Evolutionary conservation across 1,140 invertebrate species (phyloP).

Genomic region (Oryzaephilus surinamensis): DNA sequence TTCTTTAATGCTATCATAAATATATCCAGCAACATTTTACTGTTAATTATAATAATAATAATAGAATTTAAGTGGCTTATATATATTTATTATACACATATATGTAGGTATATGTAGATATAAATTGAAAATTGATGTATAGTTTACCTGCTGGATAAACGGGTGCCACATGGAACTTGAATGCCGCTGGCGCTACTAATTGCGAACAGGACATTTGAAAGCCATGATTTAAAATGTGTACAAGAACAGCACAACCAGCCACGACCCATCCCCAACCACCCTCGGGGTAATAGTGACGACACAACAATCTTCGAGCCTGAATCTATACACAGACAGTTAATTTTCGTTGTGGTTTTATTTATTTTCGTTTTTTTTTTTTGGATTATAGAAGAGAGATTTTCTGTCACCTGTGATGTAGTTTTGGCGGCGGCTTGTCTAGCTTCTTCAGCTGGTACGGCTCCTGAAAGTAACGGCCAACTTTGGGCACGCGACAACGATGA

Average conservation of each 20-base stretch:
- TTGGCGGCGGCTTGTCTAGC: conserved; percentile 18
- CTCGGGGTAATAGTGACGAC: conserved; percentile 63
- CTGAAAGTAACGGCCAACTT: conserved; percentile 31
- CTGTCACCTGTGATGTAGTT: conserved; percentile 19
- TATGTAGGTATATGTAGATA: no score
- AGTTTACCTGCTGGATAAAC: conserved; percentile 33
- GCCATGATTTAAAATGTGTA: conserved; percentile 53
- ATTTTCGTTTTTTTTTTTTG: no score
- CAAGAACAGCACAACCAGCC: conserved; percentile 50
- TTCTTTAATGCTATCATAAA: no score
- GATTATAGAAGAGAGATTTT: no score
- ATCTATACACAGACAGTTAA: conserved; percentile 20
- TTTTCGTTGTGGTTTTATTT: no score
- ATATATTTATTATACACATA: no score
- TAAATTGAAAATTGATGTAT: no score
- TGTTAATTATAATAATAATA: no score
- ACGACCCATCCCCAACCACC: conserved; percentile 76
- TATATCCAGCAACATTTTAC: no score
- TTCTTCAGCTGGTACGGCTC: conserved; percentile 23
- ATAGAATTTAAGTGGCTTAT: no score
- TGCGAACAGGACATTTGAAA: conserved; percentile 49
- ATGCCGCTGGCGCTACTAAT: conserved; percentile 39
- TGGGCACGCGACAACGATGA: conserved; percentile 31
- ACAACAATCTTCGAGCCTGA: conserved; percentile 29
- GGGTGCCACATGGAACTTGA: conserved; percentile 36